Percentiles rank a stretch among this genome's conserved stretches.
Conservation (phyloP, 2,113 vertebrate genomes). For the Macaca nemestrina region DNA sequence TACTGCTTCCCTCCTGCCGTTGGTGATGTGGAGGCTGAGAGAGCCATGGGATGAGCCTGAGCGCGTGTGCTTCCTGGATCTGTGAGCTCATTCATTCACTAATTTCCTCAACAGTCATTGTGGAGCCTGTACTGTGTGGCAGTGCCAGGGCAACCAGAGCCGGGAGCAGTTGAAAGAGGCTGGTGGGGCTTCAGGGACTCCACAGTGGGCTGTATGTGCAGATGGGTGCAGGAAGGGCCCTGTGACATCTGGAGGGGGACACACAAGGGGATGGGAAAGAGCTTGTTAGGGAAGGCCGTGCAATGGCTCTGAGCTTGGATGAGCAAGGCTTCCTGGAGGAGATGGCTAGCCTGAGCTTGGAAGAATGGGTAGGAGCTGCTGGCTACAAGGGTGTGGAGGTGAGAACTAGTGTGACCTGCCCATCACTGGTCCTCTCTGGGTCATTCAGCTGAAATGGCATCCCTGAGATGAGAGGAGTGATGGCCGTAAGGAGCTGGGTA, state of each 20-base stretch:
- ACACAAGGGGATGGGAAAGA: background rate
- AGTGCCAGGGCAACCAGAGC: too few species aligned
- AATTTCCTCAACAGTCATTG: too few species aligned
- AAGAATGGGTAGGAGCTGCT: background rate
- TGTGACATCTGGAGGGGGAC: too few species aligned
- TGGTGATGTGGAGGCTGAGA: background rate
- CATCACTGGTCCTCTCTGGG: fast-evolving
- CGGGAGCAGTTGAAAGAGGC: background rate
- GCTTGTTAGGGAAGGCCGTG: fast-evolving
- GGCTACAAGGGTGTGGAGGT: background rate
- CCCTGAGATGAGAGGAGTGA: fast-evolving
- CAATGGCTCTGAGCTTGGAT: background rate
- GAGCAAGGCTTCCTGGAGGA: slow-evolving; percentile 12
- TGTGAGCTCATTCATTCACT: fast-evolving
- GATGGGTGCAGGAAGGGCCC: background rate
- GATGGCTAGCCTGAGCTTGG: background rate
- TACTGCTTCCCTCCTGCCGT: too few species aligned
- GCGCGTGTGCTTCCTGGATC: background rate
- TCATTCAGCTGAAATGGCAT: fast-evolving
- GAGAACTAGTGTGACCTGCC: background rate
- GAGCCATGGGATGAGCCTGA: background rate
- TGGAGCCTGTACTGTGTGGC: fast-evolving
- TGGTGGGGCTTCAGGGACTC: background rate
- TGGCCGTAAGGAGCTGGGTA: background rate
- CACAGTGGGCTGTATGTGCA: background rate